A percentile compares a stretch with the other conserved stretches of the same genome.
Conservation (phyloP, 2,888 invertebrate genomes). For the Acrobasis suavella region DNA sequence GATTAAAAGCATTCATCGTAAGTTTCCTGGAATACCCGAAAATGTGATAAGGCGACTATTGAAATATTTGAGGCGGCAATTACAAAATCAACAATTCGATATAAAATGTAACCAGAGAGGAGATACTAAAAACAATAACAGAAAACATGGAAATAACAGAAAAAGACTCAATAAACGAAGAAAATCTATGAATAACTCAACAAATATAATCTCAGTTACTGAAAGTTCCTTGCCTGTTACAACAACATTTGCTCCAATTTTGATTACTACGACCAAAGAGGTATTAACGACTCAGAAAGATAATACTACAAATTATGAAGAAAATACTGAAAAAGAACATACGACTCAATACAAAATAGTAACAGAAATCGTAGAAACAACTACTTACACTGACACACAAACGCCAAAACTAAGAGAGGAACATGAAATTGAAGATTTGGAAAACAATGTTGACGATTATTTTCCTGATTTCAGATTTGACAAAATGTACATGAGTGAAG, state of each 20-base stretch:
- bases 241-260: neutral
- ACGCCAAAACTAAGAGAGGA: slow-evolving; percentile 41
- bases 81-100: slow-evolving; percentile 27
- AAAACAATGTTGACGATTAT: slow-evolving; percentile 58
- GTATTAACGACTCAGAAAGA: neutral
- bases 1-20: slow-evolving; percentile 33
- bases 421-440: slow-evolving; percentile 40
- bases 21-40: slow-evolving; percentile 40
- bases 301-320: neutral
- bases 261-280: neutral
- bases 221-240: neutral
- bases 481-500: slow-evolving; percentile 44
- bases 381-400: slow-evolving; percentile 22
- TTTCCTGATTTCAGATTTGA: slow-evolving; percentile 65
- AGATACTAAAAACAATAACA: neutral
- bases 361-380: slow-evolving; percentile 31
- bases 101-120: neutral
- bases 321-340: slow-evolving; percentile 17
- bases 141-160: neutral
- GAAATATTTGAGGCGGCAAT: slow-evolving; percentile 33
- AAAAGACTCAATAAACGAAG: neutral
- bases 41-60: slow-evolving; percentile 35
- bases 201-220: neutral
- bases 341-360: slow-evolving; percentile 22
- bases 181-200: neutral